Base-by-base conservation (phyloP, 2,888 invertebrate species). In the Ophraella communa region DNA sequence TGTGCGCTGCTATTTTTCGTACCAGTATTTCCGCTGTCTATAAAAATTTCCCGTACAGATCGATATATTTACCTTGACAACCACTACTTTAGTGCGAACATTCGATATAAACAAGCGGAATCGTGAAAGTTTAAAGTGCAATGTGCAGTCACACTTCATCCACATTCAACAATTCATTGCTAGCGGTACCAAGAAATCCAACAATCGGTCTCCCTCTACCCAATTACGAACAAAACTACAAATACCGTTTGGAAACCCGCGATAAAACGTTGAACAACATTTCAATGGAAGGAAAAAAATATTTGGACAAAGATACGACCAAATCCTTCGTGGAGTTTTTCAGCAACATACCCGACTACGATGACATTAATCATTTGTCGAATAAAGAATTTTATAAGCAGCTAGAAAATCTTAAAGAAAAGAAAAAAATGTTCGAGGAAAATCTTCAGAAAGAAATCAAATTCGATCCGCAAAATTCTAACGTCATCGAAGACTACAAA, bases 291-390 rank as follows among this genome's bases (percentile, higher is more conserved):
- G 76, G 78, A 3, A 81, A 83, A 64, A 69, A 82, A 35, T 65
- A 60, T 44, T 53, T 80, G 2, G 82, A 85, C 64, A 75, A 83
- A 55, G 86, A 87, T 54, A 84, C 87, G 39, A 81, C 87, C 51
- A 82, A 83, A 64, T 88, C 88, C 54, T 84, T 91, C 68, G 85
- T 91, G 64, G 88, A 91, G 64, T 92, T 93, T 79, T 88, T 90
- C 72, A 87, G 88, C 56, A 92, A 91, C 74, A 93, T 93, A 77
- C 93, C 93, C 61, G 92, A 93, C 77, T 93, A 93, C 71, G 87
- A 87, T 64, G 92, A 93, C 53, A 86, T 93, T 1, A 87, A 91
- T 78, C 92, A 93, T 81, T 82, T 93, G 69, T 88, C 91, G 0
- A 88, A 88, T 65, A 88, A 87, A 62, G 92, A 93, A 74, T 93